Base-by-base conservation (phyloP, 2,797 vertebrate genomes). In the Sebastes minor region DNA sequence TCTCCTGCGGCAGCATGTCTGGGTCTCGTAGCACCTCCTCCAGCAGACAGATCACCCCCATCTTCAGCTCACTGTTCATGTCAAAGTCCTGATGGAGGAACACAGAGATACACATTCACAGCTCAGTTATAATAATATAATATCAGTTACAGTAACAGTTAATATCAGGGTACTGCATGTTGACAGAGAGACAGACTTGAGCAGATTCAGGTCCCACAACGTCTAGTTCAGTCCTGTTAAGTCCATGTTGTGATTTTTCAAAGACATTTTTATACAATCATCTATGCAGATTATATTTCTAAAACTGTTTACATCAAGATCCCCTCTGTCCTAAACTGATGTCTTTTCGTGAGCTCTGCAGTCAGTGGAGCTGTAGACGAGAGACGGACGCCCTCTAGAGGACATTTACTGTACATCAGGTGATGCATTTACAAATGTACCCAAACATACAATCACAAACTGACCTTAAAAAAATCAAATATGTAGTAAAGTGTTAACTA, bases 21-120 rank as follows among this genome's bases (percentile, higher is more conserved):
- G 97, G 97, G 74, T 99, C 98, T 87, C 97, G 95, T 57, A 98
- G 92, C 71, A 99, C 97, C 87, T 99, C 98, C 86, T 99, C 98
- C 88, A 99, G 89, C 65, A 99, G 96, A 87, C 95, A 90, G n/a
- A 97, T 88, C 67, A 99, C 97, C 0, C 97, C 97, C 84, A 94
- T 92, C 94, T 98, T 99, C 87, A 99, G 92, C 53, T 98, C 97
- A 0, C 95, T 92, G 92, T 97, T 98, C 92, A 97, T 93, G 57
- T 99, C 98, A 90, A 99, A 99, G 96, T 99, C 98, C 98, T 99
- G 94, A 8, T 8, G 7, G 13, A 61, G 12, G 23, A n/a, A 65
- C 55, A 80, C 56, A 55, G 2, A 4, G 0, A 22, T 2, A 11
- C 13, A 22, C 3, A 5, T 22, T 28, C 5, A 33, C 27, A 52